A percentile compares a stretch with the other conserved stretches of the same genome.
Evolutionary conservation across 2,797 vertebrate genomes (phyloP).

Genomic region (Petrocephalus schoutedeni): DNA sequence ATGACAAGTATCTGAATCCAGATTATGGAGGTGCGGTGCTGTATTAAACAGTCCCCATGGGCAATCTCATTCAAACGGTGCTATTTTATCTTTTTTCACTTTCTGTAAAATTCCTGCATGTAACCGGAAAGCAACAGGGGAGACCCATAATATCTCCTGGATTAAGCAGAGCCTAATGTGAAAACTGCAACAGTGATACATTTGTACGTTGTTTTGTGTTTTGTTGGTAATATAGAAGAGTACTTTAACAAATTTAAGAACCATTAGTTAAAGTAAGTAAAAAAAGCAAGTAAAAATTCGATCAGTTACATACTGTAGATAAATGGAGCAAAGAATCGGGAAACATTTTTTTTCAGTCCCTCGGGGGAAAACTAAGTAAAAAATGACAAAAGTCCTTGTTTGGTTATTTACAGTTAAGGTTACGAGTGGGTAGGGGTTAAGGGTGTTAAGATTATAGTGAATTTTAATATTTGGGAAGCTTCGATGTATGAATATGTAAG

Average conservation of each 20-base stretch:
- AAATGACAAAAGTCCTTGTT: too few species aligned
- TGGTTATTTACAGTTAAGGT: too few species aligned
- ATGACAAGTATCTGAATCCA: not conserved
- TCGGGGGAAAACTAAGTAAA: too few species aligned
- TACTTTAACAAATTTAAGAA: not conserved
- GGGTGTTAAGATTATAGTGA: not conserved
- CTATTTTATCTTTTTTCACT: not conserved
- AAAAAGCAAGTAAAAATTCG: not conserved
- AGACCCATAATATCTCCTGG: not conserved
- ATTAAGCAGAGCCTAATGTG: not conserved
- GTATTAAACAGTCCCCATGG: not conserved
- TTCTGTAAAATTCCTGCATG: not conserved
- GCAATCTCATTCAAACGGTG: not conserved
- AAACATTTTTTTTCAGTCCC: not conserved
- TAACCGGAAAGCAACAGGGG: not conserved
- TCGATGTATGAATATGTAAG: not conserved
- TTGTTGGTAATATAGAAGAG: not conserved
- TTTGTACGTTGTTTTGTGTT: not conserved
- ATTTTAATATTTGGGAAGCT: not conserved
- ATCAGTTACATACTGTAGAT: not conserved
- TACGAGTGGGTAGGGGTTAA: too few species aligned
- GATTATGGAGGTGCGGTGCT: not conserved
- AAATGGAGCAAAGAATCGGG: not conserved
- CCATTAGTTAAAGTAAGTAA: not conserved
- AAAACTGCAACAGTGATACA: not conserved